Percentiles rank a stretch among this genome's conserved stretches.
Evolutionary conservation across 2,888 invertebrate species (phyloP).

Genomic region (Abrostola tripartita): DNA sequence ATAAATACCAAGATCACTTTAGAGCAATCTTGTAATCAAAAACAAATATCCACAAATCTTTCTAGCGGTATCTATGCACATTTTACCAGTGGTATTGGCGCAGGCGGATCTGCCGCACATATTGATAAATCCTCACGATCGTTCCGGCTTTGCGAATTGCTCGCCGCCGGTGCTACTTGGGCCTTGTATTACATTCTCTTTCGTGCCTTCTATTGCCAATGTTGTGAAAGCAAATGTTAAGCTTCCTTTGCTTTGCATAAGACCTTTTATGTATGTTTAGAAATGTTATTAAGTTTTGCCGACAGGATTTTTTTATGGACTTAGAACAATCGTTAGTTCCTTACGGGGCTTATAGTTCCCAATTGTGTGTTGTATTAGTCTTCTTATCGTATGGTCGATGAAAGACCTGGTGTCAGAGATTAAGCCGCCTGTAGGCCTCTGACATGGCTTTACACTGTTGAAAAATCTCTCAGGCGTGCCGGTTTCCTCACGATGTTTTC

Average conservation of each 20-base stretch:
- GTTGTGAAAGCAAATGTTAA: slow-evolving; percentile 42
- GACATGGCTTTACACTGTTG: no score
- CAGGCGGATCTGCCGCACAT: slow-evolving; percentile 72
- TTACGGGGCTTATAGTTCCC: no score
- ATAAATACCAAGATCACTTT: neutral
- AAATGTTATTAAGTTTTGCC: slow-evolving; percentile 11
- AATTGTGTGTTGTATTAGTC: no score
- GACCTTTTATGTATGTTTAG: slow-evolving; percentile 27
- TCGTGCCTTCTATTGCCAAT: slow-evolving; percentile 41
- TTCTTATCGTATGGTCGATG: no score
- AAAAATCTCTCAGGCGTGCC: no score
- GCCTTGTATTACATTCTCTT: slow-evolving; percentile 74
- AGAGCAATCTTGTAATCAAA: slow-evolving; percentile 41
- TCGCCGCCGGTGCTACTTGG: slow-evolving; percentile 69
- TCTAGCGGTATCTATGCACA: slow-evolving; percentile 50
- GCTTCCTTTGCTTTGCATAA: slow-evolving; percentile 40
- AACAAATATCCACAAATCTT: slow-evolving; percentile 60
- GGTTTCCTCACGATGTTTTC: no score
- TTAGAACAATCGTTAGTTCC: neutral
- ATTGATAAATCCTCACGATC: slow-evolving; percentile 84
- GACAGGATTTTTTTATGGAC: neutral
- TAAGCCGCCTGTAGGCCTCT: no score
- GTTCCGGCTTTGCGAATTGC: slow-evolving; percentile 79
- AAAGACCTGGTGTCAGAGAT: no score
- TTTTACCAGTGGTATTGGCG: slow-evolving; percentile 57